Evolutionary conservation across 1,140 invertebrate species (phyloP).

Genomic region (Eupeodes corollae): DNA sequence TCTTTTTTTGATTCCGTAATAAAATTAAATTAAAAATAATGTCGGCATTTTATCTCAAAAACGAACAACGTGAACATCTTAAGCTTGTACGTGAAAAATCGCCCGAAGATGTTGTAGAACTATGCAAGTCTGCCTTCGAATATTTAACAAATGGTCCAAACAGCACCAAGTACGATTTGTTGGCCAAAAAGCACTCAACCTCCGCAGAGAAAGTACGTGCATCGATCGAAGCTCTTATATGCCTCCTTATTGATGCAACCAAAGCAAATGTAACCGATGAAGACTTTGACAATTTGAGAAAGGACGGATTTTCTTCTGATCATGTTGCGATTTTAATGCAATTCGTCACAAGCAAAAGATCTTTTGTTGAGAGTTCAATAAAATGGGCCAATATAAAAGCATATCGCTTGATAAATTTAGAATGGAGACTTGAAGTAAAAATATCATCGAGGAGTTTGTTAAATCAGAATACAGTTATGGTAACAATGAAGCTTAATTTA

Average conservation of each 20-base stretch:
- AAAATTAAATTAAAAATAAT: no score
- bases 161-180: conserved; percentile 14
- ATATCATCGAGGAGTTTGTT: conserved; percentile 22
- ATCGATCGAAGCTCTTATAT: conserved; percentile 26
- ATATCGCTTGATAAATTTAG: conserved; percentile 25
- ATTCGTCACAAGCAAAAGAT: conserved; percentile 26
- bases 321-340: conserved; percentile 12
- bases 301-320: no score
- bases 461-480: conserved; percentile 17
- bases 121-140: conserved; percentile 31
- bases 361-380: conserved; percentile 31
- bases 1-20: no score
- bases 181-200: conserved; percentile 18
- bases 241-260: conserved; percentile 25
- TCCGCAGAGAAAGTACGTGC: conserved; percentile 11
- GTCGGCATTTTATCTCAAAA: conserved; percentile 15
- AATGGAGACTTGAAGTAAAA: conserved; percentile 31
- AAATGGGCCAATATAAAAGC: conserved; percentile 31
- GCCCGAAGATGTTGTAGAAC: conserved; percentile 20
- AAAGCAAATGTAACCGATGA: conserved; percentile 7
- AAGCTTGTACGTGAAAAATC: conserved; percentile 14
- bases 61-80: conserved; percentile 20
- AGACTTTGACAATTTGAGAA: conserved; percentile 4
- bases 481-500: conserved; percentile 29
- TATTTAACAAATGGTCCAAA: conserved; percentile 27